phyloP scores from a whole-genome alignment of 2,888 invertebrate genomes.

The Salticus scenicus region DNA sequence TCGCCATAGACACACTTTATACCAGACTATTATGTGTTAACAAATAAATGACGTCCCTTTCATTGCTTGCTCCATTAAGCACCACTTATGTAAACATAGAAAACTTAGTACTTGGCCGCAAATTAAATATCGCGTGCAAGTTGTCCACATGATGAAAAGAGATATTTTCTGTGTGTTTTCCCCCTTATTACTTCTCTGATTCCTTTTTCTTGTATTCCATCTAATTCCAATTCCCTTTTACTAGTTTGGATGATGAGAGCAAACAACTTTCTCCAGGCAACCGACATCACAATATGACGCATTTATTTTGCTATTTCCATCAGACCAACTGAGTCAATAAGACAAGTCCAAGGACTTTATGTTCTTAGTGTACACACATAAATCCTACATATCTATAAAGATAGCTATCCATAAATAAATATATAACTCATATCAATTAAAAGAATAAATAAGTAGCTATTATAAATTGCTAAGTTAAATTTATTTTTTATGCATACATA shows the following conservation, averaged over 20 bases:
- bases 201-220: slow-evolving; percentile 39
- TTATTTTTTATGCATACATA: too few relatives aligned
- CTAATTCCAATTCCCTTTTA: slow-evolving; percentile 43
- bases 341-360: slow-evolving; percentile 35
- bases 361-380: slow-evolving; percentile 31
- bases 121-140: slow-evolving; percentile 30
- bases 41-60: slow-evolving; percentile 1
- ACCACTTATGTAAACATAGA: slow-evolving; percentile 15
- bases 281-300: slow-evolving; percentile 48
- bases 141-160: slow-evolving; percentile 14
- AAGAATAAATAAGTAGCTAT: too few relatives aligned
- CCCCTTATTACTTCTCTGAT: slow-evolving; percentile 17
- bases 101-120: not conserved
- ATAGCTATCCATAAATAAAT: too few relatives aligned
- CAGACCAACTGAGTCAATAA: slow-evolving; percentile 57
- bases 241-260: slow-evolving; percentile 47
- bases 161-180: slow-evolving; percentile 4
- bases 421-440: too few relatives aligned
- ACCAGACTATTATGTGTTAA: not conserved
- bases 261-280: slow-evolving; percentile 33
- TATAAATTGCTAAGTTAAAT: too few relatives aligned
- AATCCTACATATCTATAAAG: not conserved
- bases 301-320: slow-evolving; percentile 40
- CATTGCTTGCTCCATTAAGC: slow-evolving; percentile 1
- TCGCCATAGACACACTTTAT: not conserved